phyloP scores from a whole-genome alignment of 1,140 invertebrate species.

The Physella acuta region DNA sequence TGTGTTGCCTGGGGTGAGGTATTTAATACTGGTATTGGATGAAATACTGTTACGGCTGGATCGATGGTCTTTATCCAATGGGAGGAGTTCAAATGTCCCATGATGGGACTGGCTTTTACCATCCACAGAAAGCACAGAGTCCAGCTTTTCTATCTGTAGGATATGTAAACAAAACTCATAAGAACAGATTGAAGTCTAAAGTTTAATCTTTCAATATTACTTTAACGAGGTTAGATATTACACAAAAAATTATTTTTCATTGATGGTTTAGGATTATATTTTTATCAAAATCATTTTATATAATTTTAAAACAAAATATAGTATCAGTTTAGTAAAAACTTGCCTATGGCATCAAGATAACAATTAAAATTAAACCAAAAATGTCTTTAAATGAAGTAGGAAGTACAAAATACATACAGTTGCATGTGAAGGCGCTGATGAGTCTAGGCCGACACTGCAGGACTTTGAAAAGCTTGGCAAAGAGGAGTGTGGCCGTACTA shows the following conservation, averaged over 20 bases:
- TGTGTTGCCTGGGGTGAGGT: conserved; percentile 43
- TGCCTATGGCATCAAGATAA: too few species aligned
- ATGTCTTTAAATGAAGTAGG: not conserved
- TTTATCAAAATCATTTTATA: too few species aligned
- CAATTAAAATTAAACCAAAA: too few species aligned
- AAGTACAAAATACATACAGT: conserved; percentile 10
- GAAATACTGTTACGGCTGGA: conserved; percentile 7
- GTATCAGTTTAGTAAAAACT: not conserved
- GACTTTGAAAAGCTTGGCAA: conserved; percentile 27
- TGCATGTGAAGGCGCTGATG: conserved; percentile 20
- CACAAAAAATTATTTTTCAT: too few species aligned
- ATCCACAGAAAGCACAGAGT: conserved; percentile 27
- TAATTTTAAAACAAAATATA: not conserved
- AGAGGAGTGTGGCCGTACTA: conserved; percentile 59
- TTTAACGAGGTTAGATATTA: too few species aligned
- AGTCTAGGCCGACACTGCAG: conserved; percentile 32
- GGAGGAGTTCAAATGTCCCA: conserved; percentile 11
- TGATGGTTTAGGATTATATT: too few species aligned
- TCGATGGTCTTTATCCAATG: conserved; percentile 23
- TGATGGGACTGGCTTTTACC: conserved; percentile 11
- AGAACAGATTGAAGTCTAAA: too few species aligned
- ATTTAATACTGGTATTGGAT: conserved; percentile 15
- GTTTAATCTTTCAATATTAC: too few species aligned
- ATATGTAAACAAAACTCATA: conserved; percentile 1
- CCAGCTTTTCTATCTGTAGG: conserved; percentile 28